Percentiles rank a stretch among this genome's conserved stretches.
Evolutionary conservation across 2,113 vertebrate genomes (phyloP).

Genomic region (Thalassoma bifasciatum): DNA sequence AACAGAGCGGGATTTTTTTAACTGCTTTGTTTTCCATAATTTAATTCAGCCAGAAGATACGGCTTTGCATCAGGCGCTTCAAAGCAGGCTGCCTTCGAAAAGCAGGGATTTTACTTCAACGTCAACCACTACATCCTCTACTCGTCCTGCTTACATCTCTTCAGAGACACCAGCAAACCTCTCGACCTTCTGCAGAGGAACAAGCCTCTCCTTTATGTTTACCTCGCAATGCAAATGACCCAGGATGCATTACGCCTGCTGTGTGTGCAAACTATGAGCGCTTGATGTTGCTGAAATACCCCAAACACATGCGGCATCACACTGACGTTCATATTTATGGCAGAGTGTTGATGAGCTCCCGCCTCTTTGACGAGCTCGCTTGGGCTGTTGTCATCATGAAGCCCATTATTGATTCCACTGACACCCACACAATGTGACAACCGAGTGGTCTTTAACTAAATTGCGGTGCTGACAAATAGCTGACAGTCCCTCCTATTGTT

Average conservation of each 20-base stretch:
- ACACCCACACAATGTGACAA: slow-evolving; percentile 71
- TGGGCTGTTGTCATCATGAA: slow-evolving; percentile 60
- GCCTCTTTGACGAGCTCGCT: slow-evolving; percentile 56
- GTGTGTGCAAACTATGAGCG: slow-evolving; percentile 19
- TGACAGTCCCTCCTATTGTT: slow-evolving; percentile 59
- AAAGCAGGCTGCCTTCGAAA: not conserved
- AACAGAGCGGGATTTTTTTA: slow-evolving; percentile 7
- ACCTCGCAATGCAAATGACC: slow-evolving; percentile 16
- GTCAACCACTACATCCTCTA: too few relatives aligned
- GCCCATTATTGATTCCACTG: slow-evolving; percentile 69
- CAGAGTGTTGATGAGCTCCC: slow-evolving; percentile 59
- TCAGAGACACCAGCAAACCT: not conserved
- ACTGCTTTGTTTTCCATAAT: slow-evolving; percentile 38
- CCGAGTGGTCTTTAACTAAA: slow-evolving; percentile 70
- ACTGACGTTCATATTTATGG: slow-evolving; percentile 60
- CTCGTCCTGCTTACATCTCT: too few relatives aligned
- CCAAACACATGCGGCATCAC: slow-evolving; percentile 13
- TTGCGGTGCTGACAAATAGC: slow-evolving; percentile 61
- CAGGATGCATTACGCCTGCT: not conserved
- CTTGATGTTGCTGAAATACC: slow-evolving; percentile 1
- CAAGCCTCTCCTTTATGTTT: not conserved
- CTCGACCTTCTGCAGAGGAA: slow-evolving; percentile 16
- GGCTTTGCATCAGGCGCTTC: slow-evolving; percentile 8
- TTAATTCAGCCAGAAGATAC: slow-evolving; percentile 18
- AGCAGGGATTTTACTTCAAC: too few relatives aligned